These are phyloP conservation scores for Pipistrellus kuhlii DNA, from an alignment of 2,797 vertebrate species.

Conservation along the genomic window DNA sequence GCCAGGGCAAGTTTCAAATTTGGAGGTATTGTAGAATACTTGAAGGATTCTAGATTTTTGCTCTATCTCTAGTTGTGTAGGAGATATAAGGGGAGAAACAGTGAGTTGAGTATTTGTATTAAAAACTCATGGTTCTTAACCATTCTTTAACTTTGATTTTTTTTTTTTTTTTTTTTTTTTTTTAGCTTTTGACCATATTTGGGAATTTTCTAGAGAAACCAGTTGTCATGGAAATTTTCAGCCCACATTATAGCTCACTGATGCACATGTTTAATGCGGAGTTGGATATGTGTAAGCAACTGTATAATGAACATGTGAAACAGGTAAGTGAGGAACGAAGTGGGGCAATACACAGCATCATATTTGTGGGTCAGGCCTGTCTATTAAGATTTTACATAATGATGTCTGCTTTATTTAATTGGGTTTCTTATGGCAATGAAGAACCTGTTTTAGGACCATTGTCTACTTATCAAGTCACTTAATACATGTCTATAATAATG, in stretches of 20 bases:
- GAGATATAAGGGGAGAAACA: background rate
- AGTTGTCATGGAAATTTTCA: conserved; percentile 90
- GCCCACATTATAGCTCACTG: conserved; percentile 87
- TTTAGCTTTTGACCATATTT: conserved; percentile 89
- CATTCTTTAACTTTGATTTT: conserved; percentile 68
- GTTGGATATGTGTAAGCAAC: conserved; percentile 88
- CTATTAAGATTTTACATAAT: background rate
- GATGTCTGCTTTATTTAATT: background rate
- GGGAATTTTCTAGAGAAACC: conserved; percentile 90
- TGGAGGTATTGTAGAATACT: background rate
- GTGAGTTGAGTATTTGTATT: conserved; percentile 36
- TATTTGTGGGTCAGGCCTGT: background rate
- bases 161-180: background rate
- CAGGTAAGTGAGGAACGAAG: conserved; percentile 85
- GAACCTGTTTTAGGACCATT: background rate
- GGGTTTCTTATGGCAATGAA: background rate
- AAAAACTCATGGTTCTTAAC: conserved; percentile 44
- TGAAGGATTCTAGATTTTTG: background rate
- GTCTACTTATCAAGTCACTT: background rate
- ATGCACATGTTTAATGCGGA: conserved; percentile 89
- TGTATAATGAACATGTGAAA: conserved; percentile 86
- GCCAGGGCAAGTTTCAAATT: background rate
- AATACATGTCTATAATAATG: background rate
- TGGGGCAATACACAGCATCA: background rate
- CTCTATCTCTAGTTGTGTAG: background rate